Percentiles rank a stretch among this genome's conserved stretches.
Evolutionary conservation across 1,140 invertebrate genomes (phyloP).

Genomic region (Mercenaria mercenaria): DNA sequence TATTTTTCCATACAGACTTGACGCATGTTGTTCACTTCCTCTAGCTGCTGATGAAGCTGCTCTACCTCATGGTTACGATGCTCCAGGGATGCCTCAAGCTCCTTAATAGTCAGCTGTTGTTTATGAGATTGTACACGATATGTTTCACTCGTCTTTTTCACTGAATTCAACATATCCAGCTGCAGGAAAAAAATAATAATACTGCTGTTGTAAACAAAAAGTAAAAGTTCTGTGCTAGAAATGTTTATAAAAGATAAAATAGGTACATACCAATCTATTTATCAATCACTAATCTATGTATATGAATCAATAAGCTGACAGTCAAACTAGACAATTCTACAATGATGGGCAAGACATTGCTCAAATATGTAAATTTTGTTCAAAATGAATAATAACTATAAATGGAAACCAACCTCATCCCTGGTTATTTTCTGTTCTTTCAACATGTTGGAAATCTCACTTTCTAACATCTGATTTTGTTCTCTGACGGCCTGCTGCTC

Average conservation of each 20-base stretch:
- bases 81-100: constrained; percentile 69
- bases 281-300: too few relatives aligned
- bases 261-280: not conserved
- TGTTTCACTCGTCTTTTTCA: constrained; percentile 68
- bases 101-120: constrained; percentile 63
- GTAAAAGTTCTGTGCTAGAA: too few relatives aligned
- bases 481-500: constrained; percentile 48
- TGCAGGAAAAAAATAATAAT: constrained; percentile 45
- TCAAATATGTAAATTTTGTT: too few relatives aligned
- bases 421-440: constrained; percentile 52
- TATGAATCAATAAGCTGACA: too few relatives aligned
- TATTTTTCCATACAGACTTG: constrained; percentile 61
- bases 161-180: constrained; percentile 66
- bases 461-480: constrained; percentile 60
- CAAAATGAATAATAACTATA: too few relatives aligned
- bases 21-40: constrained; percentile 65
- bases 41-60: constrained; percentile 16
- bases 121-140: constrained; percentile 68
- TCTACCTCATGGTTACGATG: constrained; percentile 53
- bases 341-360: too few relatives aligned
- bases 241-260: not conserved
- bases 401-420: constrained; percentile 61
- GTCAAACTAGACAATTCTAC: too few relatives aligned
- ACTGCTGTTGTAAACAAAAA: too few relatives aligned
- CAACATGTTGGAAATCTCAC: constrained; percentile 56